Evolutionary conservation across 2,888 invertebrate species (phyloP).

Genomic region (Amphipyra tragopoginis): DNA sequence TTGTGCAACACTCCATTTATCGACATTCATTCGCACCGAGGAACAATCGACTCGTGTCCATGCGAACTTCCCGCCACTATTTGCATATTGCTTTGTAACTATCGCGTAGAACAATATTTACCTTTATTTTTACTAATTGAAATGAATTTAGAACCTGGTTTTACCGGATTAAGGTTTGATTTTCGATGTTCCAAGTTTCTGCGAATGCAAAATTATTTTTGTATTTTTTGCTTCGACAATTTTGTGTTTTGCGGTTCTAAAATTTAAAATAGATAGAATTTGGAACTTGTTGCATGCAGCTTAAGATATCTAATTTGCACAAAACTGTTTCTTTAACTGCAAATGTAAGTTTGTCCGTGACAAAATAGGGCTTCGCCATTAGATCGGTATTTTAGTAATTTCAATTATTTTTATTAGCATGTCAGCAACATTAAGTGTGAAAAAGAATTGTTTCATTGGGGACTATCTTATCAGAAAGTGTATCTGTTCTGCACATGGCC

Average conservation of each 20-base stretch:
- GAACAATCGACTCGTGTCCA: constrained; percentile 68
- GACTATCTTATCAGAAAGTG: constrained; percentile 19
- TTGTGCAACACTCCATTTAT: constrained; percentile 61
- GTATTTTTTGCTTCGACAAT: constrained; percentile 29
- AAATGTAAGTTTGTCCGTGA: constrained; percentile 24
- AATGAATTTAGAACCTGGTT: constrained; percentile 7
- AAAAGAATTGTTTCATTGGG: constrained; percentile 31
- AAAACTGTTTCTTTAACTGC: accelerated
- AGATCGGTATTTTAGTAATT: constrained; percentile 54
- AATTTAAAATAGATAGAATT: neutral
- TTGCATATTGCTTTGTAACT: constrained; percentile 68
- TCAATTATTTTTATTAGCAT: constrained; percentile 38
- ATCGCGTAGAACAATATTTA: constrained; percentile 21
- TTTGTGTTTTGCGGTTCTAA: constrained; percentile 14
- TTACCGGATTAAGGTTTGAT: neutral
- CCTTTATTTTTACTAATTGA: constrained; percentile 18
- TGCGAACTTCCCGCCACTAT: constrained; percentile 70
- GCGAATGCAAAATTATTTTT: constrained; percentile 28
- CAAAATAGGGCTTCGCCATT: constrained; percentile 44
- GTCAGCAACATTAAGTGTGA: constrained; percentile 32
- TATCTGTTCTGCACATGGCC: constrained; percentile 12
- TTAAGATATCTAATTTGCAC: neutral
- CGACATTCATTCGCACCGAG: constrained; percentile 64
- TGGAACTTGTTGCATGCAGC: neutral
- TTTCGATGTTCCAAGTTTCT: neutral